Conservation (phyloP, 2,888 invertebrate genomes). For the Drosophila bunnanda region DNA sequence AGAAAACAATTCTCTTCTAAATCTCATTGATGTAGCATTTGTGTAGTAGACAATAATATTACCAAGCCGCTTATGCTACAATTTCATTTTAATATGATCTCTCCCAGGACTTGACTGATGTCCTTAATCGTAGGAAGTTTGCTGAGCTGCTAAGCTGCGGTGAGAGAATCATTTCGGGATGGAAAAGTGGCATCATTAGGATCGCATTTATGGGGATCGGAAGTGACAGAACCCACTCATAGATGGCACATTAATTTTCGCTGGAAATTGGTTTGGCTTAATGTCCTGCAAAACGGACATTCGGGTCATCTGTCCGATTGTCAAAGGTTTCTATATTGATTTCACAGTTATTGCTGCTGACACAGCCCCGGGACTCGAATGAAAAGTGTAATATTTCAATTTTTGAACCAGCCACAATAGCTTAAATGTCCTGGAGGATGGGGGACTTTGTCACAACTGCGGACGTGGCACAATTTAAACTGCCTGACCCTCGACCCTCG, state of each 20-base stretch:
- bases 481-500: slow-evolving; percentile 61
- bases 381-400: slow-evolving; percentile 81
- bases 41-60: too few species aligned
- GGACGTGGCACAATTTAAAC: slow-evolving; percentile 79
- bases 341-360: slow-evolving; percentile 62
- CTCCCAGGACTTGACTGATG: neutral
- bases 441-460: slow-evolving; percentile 55
- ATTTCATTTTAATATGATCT: neutral
- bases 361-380: slow-evolving; percentile 55
- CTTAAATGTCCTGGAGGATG: neutral
- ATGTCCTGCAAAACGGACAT: slow-evolving; percentile 42
- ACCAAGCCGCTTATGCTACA: neutral
- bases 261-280: slow-evolving; percentile 39
- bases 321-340: slow-evolving; percentile 58
- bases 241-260: slow-evolving; percentile 64
- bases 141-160: slow-evolving; percentile 1
- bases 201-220: slow-evolving; percentile 46
- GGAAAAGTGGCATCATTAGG: slow-evolving; percentile 61
- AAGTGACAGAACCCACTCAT: slow-evolving; percentile 62
- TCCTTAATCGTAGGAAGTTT: neutral
- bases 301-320: slow-evolving; percentile 64
- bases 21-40: too few species aligned
- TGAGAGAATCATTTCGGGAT: neutral
- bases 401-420: slow-evolving; percentile 51
- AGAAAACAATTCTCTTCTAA: too few species aligned